These are phyloP conservation scores for Catamblyrhynchus diadema DNA, from an alignment of 2,797 vertebrate genomes.

Conservation along the genomic window DNA sequence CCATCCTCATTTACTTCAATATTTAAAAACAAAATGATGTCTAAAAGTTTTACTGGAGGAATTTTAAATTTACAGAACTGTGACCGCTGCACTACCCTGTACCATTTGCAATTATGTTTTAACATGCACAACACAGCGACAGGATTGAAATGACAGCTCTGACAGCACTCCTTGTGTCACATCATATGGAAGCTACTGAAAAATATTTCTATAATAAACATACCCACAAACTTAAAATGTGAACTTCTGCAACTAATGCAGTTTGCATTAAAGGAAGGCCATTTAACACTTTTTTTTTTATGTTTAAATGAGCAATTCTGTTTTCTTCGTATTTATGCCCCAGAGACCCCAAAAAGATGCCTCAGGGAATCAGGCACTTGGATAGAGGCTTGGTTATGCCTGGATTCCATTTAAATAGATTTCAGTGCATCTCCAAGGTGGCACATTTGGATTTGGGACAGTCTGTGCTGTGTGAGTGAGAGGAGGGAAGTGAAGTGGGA, in stretches of 20 bases:
- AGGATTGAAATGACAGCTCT: constrained; percentile 57
- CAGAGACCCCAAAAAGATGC: constrained; percentile 36
- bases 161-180: constrained; percentile 65
- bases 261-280: constrained; percentile 50
- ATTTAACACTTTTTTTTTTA: constrained; percentile 28
- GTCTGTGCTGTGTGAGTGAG: neutral
- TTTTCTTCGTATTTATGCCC: constrained; percentile 35
- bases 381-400: neutral
- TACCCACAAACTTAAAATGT: constrained; percentile 49
- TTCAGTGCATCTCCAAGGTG: neutral
- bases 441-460: neutral
- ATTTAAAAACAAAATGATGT: neutral
- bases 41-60: neutral
- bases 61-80: neutral
- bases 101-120: constrained; percentile 49
- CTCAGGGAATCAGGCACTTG: constrained; percentile 26
- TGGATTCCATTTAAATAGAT: constrained; percentile 17
- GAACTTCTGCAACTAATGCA: constrained; percentile 55
- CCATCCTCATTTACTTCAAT: neutral
- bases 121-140: constrained; percentile 31
- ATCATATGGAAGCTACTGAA: constrained; percentile 61
- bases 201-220: constrained; percentile 67
- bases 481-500: neutral
- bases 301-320: constrained; percentile 55
- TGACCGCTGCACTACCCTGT: neutral